Evolutionary conservation across 2,888 invertebrate genomes (phyloP), one percentile per base, ranked within the genome.

Genomic region (Plusia festucae): DNA sequence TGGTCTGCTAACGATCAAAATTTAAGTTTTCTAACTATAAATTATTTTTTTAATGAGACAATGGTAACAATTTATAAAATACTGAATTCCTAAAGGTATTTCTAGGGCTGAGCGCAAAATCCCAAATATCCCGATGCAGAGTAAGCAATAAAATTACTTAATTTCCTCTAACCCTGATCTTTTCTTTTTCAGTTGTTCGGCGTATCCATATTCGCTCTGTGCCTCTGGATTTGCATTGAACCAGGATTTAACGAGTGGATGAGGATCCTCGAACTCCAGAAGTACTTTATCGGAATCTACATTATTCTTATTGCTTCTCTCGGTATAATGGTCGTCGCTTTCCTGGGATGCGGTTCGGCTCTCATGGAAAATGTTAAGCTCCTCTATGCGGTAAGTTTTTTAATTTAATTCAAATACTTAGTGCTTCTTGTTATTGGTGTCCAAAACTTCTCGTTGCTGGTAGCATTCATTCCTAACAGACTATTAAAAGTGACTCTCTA

Each of bases 201-300:
- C n/a, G 96, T 97, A 0, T 95, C 97, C 11, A 95, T 98, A 80
- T 97, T 98, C 84, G 97, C 97, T 0, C 91, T 98, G 13, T 97
- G 97, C 67, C 93, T 98, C 60, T 98, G 98, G 98, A 95, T 98
- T 76, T 96, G 97, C 79, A 96, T 97, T 62, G 98, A 98, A 83
- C 96, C 97, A 0, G 97, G 97, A 4, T 97, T 98, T 85, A 97
- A 97, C 83, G 97, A 98, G 82, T 98, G 98, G 97, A 96, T 98
- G 78, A 95, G 95, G 54, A 96, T 97, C 67, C 90, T 99, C 70
- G 95, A 97, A 66, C 96, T 98, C 53, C 94, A 96, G 73, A 95
- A 96, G 68, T 98, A 97, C 90, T 98, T 98, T 94, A 97, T 97
- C 70, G 98, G 98, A 1, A 95, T 98, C 79, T 98, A 98, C 88